Base-by-base conservation (phyloP, 2,797 vertebrate species). In the Bucorvus abyssinicus region DNA sequence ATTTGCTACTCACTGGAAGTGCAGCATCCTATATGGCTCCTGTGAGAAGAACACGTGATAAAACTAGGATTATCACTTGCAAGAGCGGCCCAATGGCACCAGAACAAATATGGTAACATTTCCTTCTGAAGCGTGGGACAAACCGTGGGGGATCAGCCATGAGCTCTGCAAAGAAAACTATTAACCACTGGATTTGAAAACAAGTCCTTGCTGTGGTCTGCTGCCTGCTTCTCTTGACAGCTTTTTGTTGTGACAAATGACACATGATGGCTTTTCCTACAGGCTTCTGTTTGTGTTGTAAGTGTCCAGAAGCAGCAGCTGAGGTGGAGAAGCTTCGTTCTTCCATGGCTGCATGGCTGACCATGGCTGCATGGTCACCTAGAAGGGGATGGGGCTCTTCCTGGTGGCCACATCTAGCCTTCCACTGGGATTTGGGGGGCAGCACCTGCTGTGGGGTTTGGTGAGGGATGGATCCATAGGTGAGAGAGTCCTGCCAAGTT, bases 51-150 rank as follows among this genome's bases (percentile, higher is more conserved):
- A 42, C 38, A 44, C 4, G 1, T 30, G 71, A 47, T 92, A 56
- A 87, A 92, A 93, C 20, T 14, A 44, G 79, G 75, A 92, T 94
- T 96, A 89, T 55, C 91, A 9, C 81, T 74, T 91, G 36, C 34
- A 56, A 40, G 57, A 90, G 53, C 60, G 60, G 68, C 6, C 3
- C 61, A 49, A 36, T 16, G 17, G 73, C 84, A 50, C 18, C 32
- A 86, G 84, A 67, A 53, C 45, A 27, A 73, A 56, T 21, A 45
- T 8, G 12, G 40, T 55, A 50, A 45, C 1, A 3, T 32, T 75
- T 44, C 57, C 86, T 90, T 84, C 65, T 65, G 45, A 65, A 92
- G 63, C 2, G 0, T 45, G 30, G 52, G 69, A 57, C 34, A 38
- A 68, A 40, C 57, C 13, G 21, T 16, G 22, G 52, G 53, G 36